Percentiles rank a stretch among this genome's conserved stretches.
These are phyloP conservation scores for Capitella teleta DNA, from an alignment of 1,140 invertebrate species.

Conservation along the genomic window DNA sequence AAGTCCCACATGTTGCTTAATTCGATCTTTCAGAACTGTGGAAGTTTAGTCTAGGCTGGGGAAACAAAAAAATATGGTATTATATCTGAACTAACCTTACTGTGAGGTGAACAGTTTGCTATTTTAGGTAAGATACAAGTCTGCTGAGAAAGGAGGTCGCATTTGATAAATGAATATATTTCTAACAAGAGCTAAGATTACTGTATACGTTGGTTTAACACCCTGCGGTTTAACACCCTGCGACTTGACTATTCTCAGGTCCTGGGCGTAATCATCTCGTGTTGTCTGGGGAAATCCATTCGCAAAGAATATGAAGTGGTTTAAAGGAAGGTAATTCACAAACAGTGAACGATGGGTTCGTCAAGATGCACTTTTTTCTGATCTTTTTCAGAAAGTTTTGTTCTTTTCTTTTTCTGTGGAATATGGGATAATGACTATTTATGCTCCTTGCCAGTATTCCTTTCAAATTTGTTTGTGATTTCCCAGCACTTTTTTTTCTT, in stretches of 20 bases:
- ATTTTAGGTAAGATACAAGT: not conserved
- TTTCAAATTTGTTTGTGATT: too few relatives aligned
- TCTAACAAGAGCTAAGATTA: not conserved
- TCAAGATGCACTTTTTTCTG: not conserved
- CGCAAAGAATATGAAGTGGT: conserved; percentile 29
- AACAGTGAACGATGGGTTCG: not conserved
- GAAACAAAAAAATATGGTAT: not conserved
- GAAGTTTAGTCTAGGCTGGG: not conserved
- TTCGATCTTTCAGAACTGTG: too few relatives aligned
- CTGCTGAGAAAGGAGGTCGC: not conserved
- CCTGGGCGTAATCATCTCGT: not conserved
- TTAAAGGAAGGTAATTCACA: conserved; percentile 17
- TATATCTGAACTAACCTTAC: not conserved
- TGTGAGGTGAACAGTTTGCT: not conserved
- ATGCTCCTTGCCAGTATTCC: not conserved
- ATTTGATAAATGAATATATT: not conserved
- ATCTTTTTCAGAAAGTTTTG: not conserved
- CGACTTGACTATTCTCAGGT: conserved; percentile 1
- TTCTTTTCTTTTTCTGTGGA: not conserved
- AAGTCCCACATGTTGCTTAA: too few relatives aligned
- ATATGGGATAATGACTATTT: not conserved
- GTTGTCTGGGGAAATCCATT: conserved; percentile 2
- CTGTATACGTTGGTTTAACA: not conserved
- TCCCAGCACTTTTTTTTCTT: not conserved
- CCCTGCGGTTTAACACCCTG: not conserved